Evolutionary conservation across 2,113 vertebrate species (phyloP), one percentile per base, ranked within the genome.

Genomic region (Lagenorhynchus albirostris): DNA sequence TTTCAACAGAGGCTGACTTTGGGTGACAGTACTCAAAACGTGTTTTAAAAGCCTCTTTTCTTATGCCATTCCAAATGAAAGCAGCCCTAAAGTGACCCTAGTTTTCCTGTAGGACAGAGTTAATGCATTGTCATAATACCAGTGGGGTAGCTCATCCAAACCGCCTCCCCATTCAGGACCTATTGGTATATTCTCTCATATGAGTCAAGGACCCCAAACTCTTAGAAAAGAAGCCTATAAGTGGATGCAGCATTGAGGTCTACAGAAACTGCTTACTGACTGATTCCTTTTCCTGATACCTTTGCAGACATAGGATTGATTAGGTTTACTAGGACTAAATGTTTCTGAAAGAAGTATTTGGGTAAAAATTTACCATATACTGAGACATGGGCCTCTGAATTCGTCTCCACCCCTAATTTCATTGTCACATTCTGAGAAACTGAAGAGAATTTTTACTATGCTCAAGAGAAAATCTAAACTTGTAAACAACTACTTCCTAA

Each of bases 191-290:
- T 73, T 8, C 17, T 11, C 44, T 91, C 20, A 8, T 15, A 31
- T 67, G 33, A 38, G 41, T 31, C 38, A 67, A 44, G 18, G 17
- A n/a, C 11, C 5, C 26, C 33, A 62, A 82, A 86, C 68, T 87
- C 65, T 29, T 81, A 1, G 63, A 58, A 91, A 21, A 67, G 26
- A 15, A 82, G 6, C 2, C 55, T 14, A 3, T 3, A 0, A 11
- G 4, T 0, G 50, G 31, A 8, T 29, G 1, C 0, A 1, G n/a
- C 0, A 33, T 18, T 0, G 8, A 14, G 8, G 53, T 60, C 29
- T 23, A 11, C 0, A 2, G 1, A 25, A 0, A 1, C 4, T 1
- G 0, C 6, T 2, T 29, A 4, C 0, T 12, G 36, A 25, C 0
- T 21, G 36, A 23, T 4, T 13, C 41, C 29, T 60, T 3, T 13